phyloP scores from a whole-genome alignment of 2,888 invertebrate species.

The Zelleria hepariella region DNA sequence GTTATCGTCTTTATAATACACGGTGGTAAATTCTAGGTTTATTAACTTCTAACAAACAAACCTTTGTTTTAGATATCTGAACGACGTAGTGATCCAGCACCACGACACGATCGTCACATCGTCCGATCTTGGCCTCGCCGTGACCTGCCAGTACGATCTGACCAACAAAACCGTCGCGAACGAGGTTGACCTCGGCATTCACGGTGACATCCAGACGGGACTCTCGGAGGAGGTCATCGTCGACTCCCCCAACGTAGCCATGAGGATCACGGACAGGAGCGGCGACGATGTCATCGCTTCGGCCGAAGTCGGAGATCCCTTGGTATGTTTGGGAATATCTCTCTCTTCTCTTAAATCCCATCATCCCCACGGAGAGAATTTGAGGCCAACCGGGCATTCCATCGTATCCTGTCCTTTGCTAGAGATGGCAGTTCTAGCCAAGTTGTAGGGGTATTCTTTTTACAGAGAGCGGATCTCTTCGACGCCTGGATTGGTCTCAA shows the following conservation, averaged over 20 bases:
- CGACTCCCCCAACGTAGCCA: conserved; percentile 94
- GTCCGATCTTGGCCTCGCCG: conserved; percentile 92
- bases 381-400: too few relatives aligned
- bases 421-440: too few relatives aligned
- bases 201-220: conserved; percentile 88
- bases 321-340: conserved; percentile 47
- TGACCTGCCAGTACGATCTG: conserved; percentile 94
- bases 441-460: too few relatives aligned
- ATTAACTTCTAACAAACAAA: not conserved
- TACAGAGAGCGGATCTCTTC: too few relatives aligned
- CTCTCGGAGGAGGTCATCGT: conserved; percentile 93
- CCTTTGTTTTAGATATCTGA: conserved; percentile 74
- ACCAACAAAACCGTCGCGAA: conserved; percentile 95
- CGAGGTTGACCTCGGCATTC: conserved; percentile 90
- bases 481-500: not conserved
- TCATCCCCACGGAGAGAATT: too few relatives aligned
- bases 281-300: conserved; percentile 88
- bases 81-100: conserved; percentile 95
- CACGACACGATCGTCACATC: conserved; percentile 96
- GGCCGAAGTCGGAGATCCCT: conserved; percentile 93
- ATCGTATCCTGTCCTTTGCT: too few relatives aligned
- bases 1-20: not conserved
- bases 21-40: not conserved
- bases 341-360: not conserved
- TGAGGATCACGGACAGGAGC: conserved; percentile 90